Evolutionary conservation across 2,797 vertebrate species (phyloP).

Genomic region (Siniperca scherzeri): DNA sequence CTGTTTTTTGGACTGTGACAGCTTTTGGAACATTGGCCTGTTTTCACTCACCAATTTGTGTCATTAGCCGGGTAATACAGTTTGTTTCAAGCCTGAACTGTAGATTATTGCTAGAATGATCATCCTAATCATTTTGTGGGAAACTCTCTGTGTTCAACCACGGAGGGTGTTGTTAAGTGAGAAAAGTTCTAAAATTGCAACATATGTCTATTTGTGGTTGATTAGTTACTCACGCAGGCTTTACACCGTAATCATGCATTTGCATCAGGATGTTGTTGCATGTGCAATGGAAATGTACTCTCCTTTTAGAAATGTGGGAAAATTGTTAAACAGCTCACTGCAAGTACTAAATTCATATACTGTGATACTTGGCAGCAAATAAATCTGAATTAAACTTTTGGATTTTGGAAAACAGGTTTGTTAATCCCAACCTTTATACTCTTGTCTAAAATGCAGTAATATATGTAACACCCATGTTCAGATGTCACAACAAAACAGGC

Average conservation of each 20-base stretch:
- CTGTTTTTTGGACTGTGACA: constrained; percentile 53
- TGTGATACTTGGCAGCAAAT: constrained; percentile 7
- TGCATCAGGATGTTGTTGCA: constrained; percentile 23
- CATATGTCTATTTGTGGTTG: not conserved
- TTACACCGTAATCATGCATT: not conserved
- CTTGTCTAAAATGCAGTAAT: not conserved
- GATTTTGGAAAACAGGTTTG: not conserved
- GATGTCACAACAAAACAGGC: not conserved
- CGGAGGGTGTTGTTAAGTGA: constrained; percentile 20
- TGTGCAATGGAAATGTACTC: not conserved
- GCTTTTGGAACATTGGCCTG: constrained; percentile 9
- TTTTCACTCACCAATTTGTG: constrained; percentile 58
- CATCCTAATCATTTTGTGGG: constrained; percentile 31
- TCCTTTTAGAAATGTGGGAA: constrained; percentile 3
- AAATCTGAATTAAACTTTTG: not conserved
- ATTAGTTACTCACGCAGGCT: constrained; percentile 15
- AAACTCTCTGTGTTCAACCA: constrained; percentile 16
- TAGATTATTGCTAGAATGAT: constrained; percentile 40
- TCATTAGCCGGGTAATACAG: constrained; percentile 47
- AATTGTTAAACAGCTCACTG: not conserved
- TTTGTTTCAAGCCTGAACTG: constrained; percentile 41
- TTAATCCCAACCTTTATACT: not conserved
- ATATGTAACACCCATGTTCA: not conserved
- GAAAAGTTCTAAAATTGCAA: not conserved
- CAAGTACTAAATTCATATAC: not conserved